These are phyloP conservation scores for Todus mexicanus DNA, from an alignment of 2,797 vertebrate species.

Conservation along the genomic window DNA sequence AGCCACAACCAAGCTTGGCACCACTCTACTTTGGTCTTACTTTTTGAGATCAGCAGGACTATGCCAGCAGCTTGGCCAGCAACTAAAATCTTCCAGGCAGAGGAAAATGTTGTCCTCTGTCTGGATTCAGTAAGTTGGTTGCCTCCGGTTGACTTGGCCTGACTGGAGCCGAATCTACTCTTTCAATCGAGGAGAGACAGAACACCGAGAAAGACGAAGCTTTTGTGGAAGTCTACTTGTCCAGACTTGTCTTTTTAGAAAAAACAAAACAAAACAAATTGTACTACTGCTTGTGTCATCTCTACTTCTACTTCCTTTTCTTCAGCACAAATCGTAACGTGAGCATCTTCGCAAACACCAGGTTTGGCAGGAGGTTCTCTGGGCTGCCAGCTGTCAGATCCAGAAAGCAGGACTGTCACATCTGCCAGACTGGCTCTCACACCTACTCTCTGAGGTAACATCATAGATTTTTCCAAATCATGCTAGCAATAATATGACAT, in stretches of 20 bases:
- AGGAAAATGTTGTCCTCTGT: not conserved
- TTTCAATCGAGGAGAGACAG: not conserved
- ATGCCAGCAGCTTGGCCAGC: not conserved
- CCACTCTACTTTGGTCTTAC: not conserved
- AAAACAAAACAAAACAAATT: not conserved
- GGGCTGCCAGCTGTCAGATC: not conserved
- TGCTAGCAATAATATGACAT: not conserved
- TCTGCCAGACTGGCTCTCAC: constrained; percentile 7
- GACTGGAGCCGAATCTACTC: not conserved
- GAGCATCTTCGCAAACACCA: not conserved
- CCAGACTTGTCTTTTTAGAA: not conserved
- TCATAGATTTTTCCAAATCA: not conserved
- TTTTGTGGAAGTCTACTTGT: not conserved
- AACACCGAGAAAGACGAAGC: not conserved
- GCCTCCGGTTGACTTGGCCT: no score
- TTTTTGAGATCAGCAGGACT: not conserved
- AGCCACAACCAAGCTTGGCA: not conserved
- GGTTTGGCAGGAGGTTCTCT: not conserved
- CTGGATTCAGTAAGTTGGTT: not conserved
- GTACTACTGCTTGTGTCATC: not conserved
- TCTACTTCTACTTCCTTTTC: not conserved
- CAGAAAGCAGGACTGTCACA: constrained; percentile 11
- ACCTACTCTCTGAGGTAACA: constrained; percentile 13
- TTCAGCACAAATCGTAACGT: not conserved
- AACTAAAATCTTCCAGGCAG: not conserved